Evolutionary conservation across 2,797 vertebrate genomes (phyloP).

Genomic region (Mionectes olivaceus): DNA sequence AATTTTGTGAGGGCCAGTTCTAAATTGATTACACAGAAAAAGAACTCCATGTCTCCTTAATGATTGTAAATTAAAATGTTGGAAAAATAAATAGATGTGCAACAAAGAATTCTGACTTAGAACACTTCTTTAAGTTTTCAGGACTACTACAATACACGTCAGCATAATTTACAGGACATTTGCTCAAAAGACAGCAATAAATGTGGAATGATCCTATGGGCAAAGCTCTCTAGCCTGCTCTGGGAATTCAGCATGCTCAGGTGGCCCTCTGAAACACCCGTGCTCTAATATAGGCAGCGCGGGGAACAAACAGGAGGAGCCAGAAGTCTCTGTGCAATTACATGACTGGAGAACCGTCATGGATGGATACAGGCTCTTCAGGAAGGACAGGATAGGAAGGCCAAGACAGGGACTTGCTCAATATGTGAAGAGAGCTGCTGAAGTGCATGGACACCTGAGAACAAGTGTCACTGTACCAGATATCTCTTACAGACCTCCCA

Average conservation of each 20-base stretch:
- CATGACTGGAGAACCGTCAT: not conserved
- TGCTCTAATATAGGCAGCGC: not conserved
- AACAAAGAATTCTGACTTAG: not conserved
- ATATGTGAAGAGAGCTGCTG: not conserved
- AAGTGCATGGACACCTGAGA: not conserved
- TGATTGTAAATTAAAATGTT: not conserved
- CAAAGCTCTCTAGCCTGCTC: not conserved
- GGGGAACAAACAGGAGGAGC: not conserved
- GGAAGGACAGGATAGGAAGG: not conserved
- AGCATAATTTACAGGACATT: slow-evolving; percentile 3
- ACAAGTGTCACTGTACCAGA: not conserved
- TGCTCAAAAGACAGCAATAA: not conserved
- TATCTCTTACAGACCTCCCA: not conserved
- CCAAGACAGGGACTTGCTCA: not conserved
- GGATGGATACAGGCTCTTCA: not conserved
- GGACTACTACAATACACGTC: not conserved
- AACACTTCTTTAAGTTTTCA: not conserved
- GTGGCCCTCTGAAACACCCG: not conserved
- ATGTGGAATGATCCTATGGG: not conserved
- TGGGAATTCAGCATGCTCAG: not conserved
- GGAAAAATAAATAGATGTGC: not conserved
- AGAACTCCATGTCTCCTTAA: not conserved
- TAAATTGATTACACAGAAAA: not conserved
- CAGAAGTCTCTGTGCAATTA: not conserved
- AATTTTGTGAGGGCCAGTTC: not conserved